Percentiles rank a stretch among this genome's conserved stretches.
phyloP scores from a whole-genome alignment of 2,888 invertebrate species.

The Leptodirus hochenwartii region DNA sequence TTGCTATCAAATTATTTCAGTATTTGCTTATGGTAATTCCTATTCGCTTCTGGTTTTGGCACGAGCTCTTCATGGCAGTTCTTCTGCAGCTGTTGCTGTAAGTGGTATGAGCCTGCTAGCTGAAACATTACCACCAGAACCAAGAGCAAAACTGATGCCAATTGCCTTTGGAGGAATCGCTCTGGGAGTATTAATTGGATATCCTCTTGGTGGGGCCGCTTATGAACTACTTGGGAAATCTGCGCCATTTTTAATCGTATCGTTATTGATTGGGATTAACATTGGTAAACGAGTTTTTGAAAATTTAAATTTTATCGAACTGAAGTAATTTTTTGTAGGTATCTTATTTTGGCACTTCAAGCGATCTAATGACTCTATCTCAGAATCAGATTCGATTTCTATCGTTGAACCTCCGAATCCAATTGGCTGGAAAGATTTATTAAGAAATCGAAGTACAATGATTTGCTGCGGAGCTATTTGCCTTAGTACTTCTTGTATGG shows the following conservation, averaged over 20 bases:
- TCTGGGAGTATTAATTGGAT: slow-evolving; percentile 61
- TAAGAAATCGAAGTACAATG: slow-evolving; percentile 43
- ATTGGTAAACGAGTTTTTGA: slow-evolving; percentile 23
- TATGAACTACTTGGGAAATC: slow-evolving; percentile 60
- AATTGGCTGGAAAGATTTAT: slow-evolving; percentile 34
- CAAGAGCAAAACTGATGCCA: slow-evolving; percentile 56
- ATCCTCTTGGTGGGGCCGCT: slow-evolving; percentile 62
- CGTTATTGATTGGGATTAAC: slow-evolving; percentile 34
- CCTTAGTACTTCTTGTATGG: slow-evolving; percentile 65
- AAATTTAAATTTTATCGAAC: neutral
- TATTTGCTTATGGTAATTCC: slow-evolving; percentile 56
- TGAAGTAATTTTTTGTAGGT: neutral
- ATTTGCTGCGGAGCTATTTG: slow-evolving; percentile 50
- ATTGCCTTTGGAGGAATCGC: slow-evolving; percentile 65
- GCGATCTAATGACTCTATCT: slow-evolving; percentile 12
- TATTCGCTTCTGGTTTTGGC: slow-evolving; percentile 52
- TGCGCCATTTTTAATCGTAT: slow-evolving; percentile 53
- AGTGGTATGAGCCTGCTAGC: slow-evolving; percentile 71
- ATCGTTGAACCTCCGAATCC: too few species aligned
- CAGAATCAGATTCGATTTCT: neutral
- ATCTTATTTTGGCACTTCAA: slow-evolving; percentile 14
- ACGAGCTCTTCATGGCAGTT: slow-evolving; percentile 59
- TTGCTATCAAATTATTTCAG: slow-evolving; percentile 28
- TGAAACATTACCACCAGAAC: slow-evolving; percentile 32
- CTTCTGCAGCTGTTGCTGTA: slow-evolving; percentile 62